phyloP scores from a whole-genome alignment of 2,888 invertebrate species.

The Ennomos quercinarius region DNA sequence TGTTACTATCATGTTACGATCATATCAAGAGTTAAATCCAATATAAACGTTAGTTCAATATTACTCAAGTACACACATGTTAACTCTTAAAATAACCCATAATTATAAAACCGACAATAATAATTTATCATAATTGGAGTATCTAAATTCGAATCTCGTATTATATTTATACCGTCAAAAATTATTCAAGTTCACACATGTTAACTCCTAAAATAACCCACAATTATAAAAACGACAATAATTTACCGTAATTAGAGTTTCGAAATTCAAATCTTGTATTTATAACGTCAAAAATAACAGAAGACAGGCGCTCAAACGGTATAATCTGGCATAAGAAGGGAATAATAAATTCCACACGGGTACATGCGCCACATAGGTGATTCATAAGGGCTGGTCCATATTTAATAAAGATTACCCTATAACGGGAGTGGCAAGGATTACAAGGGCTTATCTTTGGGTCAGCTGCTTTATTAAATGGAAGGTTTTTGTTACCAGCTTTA shows the following conservation, averaged over 20 bases:
- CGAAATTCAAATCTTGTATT: conserved; percentile 21
- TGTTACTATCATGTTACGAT: no score
- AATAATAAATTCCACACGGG: conserved; percentile 48
- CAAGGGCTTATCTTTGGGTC: conserved; percentile 48
- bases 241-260: conserved; percentile 6
- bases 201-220: no score
- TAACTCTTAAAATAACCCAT: no score
- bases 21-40: no score
- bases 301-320: conserved; percentile 42
- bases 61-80: no score
- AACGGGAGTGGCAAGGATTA: conserved; percentile 44
- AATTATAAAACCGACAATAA: no score
- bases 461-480: conserved; percentile 47
- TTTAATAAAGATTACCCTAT: conserved; percentile 55
- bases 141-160: no score
- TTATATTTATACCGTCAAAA: no score
- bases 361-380: conserved; percentile 31
- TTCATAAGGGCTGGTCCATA: conserved; percentile 44
- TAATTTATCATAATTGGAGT: no score
- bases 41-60: no score
- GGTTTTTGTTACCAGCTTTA: conserved; percentile 34
- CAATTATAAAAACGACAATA: no score
- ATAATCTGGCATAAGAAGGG: conserved; percentile 48
- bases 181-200: no score
- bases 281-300: conserved; percentile 35